A percentile compares a stretch with the other conserved stretches of the same genome.
Evolutionary conservation across 1,140 invertebrate genomes (phyloP).

Genomic region (Aplysia californica): DNA sequence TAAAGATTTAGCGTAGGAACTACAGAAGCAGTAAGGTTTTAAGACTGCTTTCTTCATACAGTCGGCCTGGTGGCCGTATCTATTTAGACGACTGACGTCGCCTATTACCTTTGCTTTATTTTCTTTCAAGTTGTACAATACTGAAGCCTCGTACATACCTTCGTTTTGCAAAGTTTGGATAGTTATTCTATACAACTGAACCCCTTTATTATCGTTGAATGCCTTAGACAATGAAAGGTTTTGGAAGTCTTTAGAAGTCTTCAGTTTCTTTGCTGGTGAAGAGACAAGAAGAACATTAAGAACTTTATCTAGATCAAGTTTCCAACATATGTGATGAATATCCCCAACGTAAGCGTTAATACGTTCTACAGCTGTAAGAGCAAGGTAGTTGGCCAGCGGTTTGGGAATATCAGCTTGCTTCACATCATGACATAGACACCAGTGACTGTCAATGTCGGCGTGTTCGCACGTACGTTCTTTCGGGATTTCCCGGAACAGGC

Average conservation of each 20-base stretch:
- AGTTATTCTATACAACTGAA: background rate
- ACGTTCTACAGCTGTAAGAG: background rate
- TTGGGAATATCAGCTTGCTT: slow-evolving; percentile 5
- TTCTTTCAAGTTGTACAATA: background rate
- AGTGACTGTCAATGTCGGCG: slow-evolving; percentile 91
- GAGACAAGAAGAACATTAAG: background rate
- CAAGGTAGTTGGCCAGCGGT: background rate
- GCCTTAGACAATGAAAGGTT: background rate
- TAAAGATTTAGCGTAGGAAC: no score
- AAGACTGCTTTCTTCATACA: no score
- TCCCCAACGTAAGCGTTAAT: background rate
- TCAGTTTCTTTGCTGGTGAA: background rate
- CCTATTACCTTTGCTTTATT: background rate
- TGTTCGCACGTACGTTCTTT: slow-evolving; percentile 84
- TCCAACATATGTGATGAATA: background rate
- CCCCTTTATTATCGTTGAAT: no score
- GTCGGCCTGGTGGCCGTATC: background rate
- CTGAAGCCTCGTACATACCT: background rate
- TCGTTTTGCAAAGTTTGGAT: background rate
- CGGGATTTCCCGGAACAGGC: slow-evolving; percentile 73
- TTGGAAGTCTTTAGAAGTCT: background rate
- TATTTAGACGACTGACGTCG: background rate
- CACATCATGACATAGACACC: slow-evolving; percentile 94
- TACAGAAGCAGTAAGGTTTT: no score
- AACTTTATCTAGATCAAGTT: background rate